A percentile compares a stretch with the other conserved stretches of the same genome.
Evolutionary conservation across 1,140 invertebrate genomes (phyloP).

Genomic region (Drosophila tristis): DNA sequence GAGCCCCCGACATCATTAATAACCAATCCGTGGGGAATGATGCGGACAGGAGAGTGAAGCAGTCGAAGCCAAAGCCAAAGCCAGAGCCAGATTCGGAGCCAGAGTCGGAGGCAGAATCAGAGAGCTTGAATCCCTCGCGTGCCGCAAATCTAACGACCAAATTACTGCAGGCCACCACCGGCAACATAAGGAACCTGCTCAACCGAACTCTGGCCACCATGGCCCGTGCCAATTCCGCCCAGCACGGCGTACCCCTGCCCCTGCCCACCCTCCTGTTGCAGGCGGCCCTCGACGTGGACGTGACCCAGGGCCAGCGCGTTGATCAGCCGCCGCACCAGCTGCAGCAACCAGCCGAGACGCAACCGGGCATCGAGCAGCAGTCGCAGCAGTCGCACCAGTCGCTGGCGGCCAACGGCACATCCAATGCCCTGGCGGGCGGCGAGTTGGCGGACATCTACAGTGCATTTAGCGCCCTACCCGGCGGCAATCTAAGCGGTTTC

Average conservation of each 20-base stretch:
- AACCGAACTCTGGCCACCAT: constrained; percentile 51
- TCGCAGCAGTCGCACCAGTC: not conserved
- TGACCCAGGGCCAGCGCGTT: constrained; percentile 48
- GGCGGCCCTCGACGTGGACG: constrained; percentile 32
- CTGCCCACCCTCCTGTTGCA: constrained; percentile 54
- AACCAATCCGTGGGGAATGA: constrained; percentile 5
- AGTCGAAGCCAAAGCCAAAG: not conserved
- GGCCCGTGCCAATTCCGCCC: constrained; percentile 23
- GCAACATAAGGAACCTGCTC: constrained; percentile 58
- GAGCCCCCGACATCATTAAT: not conserved
- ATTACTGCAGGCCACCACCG: constrained; percentile 57
- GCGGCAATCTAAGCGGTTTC: constrained; percentile 63
- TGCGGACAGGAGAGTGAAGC: too few species aligned
- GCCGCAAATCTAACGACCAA: constrained; percentile 59
- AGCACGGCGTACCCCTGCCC: constrained; percentile 32
- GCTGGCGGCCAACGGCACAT: constrained; percentile 18
- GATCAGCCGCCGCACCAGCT: constrained; percentile 12
- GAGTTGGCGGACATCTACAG: constrained; percentile 32
- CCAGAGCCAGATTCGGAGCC: not conserved
- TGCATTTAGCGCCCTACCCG: constrained; percentile 35
- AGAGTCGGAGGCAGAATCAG: not conserved
- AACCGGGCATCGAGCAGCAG: constrained; percentile 3
- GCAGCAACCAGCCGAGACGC: not conserved
- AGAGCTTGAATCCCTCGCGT: constrained; percentile 10
- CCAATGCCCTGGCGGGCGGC: not conserved